phyloP scores from a whole-genome alignment of 2,888 invertebrate genomes.

The Dendrolimus houi region DNA sequence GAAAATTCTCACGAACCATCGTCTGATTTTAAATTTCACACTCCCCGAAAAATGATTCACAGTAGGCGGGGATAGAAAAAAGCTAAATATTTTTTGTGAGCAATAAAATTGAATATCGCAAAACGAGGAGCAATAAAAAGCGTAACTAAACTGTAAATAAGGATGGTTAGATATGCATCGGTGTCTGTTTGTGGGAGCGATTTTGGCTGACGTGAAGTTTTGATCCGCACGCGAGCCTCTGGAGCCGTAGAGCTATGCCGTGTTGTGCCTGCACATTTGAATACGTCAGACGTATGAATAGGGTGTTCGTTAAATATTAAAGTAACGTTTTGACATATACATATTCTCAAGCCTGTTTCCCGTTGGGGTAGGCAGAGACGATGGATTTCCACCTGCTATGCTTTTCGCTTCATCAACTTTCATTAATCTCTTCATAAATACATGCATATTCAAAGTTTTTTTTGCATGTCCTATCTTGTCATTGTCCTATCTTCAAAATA shows the following conservation, averaged over 20 bases:
- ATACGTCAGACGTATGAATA: constrained; percentile 1
- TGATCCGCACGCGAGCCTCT: constrained; percentile 21
- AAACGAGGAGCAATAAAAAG: constrained; percentile 19
- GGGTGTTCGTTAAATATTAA: constrained; percentile 1
- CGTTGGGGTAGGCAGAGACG: too few relatives aligned
- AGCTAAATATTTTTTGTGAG: constrained; percentile 14
- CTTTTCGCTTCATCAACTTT: too few relatives aligned
- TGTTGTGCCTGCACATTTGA: not conserved
- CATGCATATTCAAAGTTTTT: too few relatives aligned
- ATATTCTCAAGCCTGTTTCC: too few relatives aligned
- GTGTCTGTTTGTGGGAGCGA: constrained; percentile 33
- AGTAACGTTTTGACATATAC: not conserved
- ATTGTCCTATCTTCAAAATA: too few relatives aligned
- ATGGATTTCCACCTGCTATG: too few relatives aligned
- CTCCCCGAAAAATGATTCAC: not conserved
- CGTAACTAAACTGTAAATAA: constrained; percentile 31
- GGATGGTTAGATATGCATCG: constrained; percentile 30
- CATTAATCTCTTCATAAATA: too few relatives aligned
- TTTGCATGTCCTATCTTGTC: too few relatives aligned
- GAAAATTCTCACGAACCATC: not conserved
- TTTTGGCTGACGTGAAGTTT: constrained; percentile 30
- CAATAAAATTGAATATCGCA: constrained; percentile 16
- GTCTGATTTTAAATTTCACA: not conserved
- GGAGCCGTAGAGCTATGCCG: constrained; percentile 12
- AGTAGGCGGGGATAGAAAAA: not conserved